phyloP scores from a whole-genome alignment of 2,888 invertebrate species.

The Tipula helvola region DNA sequence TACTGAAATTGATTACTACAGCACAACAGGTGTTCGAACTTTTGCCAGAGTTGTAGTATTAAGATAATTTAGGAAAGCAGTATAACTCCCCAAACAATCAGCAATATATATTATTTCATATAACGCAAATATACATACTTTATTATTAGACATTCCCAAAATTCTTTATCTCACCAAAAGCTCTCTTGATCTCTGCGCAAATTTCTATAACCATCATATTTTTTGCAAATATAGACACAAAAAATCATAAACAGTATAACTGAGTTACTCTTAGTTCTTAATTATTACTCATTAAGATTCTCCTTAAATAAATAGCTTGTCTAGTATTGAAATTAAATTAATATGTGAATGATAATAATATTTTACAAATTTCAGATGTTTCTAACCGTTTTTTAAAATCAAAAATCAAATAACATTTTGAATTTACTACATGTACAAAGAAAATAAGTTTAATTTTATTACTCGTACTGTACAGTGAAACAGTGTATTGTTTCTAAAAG shows the following conservation, averaged over 20 bases:
- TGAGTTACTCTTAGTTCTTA: not conserved
- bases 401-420: not conserved
- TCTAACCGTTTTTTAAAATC: not conserved
- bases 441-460: not conserved
- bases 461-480: not conserved
- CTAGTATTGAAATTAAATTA: not conserved
- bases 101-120: too few species aligned
- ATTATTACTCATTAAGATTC: not conserved
- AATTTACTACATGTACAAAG: not conserved
- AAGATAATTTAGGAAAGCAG: too few species aligned
- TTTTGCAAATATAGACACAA: not conserved
- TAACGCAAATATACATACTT: too few species aligned
- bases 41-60: too few species aligned
- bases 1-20: too few species aligned
- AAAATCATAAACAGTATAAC: not conserved
- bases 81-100: too few species aligned
- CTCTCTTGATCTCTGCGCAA: too few species aligned
- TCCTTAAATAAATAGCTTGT: not conserved
- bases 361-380: not conserved
- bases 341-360: not conserved
- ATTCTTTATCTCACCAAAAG: too few species aligned
- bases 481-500: not conserved
- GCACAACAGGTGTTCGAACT: too few species aligned
- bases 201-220: not conserved
- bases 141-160: too few species aligned